Conservation (phyloP, 2,113 vertebrate genomes). For the Vimba vimba region DNA sequence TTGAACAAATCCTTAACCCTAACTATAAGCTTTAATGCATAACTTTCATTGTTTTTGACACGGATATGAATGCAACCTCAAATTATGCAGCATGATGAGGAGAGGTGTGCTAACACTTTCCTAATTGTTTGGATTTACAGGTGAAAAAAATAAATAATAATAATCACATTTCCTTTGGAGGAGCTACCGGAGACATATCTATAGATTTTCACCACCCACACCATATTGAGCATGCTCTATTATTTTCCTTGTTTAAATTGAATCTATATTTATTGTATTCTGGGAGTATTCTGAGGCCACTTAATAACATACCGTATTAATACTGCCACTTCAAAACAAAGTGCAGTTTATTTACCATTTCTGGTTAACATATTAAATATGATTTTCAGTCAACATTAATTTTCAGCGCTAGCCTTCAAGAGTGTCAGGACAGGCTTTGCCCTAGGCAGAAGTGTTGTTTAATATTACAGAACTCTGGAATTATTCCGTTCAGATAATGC, state of each 20-base stretch:
- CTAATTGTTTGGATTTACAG: not conserved
- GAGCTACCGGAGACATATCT: not conserved
- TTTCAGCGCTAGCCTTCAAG: not conserved
- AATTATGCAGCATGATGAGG: not conserved
- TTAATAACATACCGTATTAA: not conserved
- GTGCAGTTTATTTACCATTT: slow-evolving; percentile 1
- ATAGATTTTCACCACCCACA: no score
- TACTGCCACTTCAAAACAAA: not conserved
- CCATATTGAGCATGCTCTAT: not conserved
- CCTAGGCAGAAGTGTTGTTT: not conserved
- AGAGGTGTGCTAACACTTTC: not conserved
- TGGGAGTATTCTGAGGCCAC: not conserved
- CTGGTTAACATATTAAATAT: not conserved
- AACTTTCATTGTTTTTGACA: not conserved
- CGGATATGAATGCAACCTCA: not conserved
- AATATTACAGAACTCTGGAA: not conserved
- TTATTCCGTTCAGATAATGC: slow-evolving; percentile 13
- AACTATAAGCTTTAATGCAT: not conserved
- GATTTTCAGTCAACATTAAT: not conserved
- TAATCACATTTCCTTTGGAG: not conserved
- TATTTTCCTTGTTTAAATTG: not conserved
- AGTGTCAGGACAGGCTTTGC: slow-evolving; percentile 12
- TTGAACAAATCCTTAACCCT: not conserved
- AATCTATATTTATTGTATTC: not conserved
- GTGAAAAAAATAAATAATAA: not conserved